Evolutionary conservation across 2,888 invertebrate species (phyloP).

Genomic region (Tipula vernalis): DNA sequence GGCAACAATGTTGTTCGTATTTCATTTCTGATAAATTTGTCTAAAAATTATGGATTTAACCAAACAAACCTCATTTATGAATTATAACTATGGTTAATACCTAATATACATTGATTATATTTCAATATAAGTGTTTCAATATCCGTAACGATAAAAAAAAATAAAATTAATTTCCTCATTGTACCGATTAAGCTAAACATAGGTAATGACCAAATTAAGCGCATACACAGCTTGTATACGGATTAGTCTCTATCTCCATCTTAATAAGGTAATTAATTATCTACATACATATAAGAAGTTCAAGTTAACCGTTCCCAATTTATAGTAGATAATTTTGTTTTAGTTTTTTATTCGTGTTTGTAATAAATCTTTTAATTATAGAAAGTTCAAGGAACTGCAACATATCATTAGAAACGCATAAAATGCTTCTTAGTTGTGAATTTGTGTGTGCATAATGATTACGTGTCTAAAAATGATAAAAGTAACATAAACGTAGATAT

Average conservation of each 20-base stretch:
- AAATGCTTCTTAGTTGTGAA: not conserved
- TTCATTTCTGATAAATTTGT: not conserved
- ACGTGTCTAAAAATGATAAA: not conserved
- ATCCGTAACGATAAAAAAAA: not conserved
- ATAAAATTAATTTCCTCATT: not conserved
- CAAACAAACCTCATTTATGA: not conserved
- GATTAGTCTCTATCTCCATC: not conserved
- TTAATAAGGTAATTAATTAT: not conserved
- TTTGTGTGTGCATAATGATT: not conserved
- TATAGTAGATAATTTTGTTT: not conserved
- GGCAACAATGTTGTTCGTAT: not conserved
- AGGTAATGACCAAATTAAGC: not conserved
- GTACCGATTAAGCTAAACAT: not conserved
- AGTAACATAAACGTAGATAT: not conserved
- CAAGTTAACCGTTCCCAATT: not conserved
- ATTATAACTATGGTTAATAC: not conserved
- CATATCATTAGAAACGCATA: not conserved
- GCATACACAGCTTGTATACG: not conserved
- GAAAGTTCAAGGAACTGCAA: not conserved
- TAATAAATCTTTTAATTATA: not conserved
- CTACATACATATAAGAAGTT: not conserved
- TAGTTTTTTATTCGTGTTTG: not conserved
- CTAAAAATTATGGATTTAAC: not conserved
- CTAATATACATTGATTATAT: not conserved
- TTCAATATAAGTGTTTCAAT: not conserved